Evolutionary conservation across 2,888 invertebrate species (phyloP).

Genomic region (Drosophila tanythrix): DNA sequence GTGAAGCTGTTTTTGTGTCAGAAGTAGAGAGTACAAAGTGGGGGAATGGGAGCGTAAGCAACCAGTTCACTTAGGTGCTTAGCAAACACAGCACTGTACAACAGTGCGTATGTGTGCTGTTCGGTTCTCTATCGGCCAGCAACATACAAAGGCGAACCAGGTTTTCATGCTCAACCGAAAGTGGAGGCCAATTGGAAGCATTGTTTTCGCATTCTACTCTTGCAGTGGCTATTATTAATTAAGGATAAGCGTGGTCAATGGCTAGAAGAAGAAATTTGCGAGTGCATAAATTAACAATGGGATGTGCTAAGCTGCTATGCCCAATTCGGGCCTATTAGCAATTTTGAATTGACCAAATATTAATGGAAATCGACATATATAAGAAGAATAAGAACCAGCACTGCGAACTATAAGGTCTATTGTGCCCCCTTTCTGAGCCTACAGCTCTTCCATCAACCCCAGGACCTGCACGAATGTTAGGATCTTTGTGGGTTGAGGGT

Average conservation of each 20-base stretch:
- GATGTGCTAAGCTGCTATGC: background rate
- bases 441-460: too few relatives aligned
- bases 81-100: slow-evolving; percentile 51
- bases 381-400: too few relatives aligned
- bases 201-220: slow-evolving; percentile 18
- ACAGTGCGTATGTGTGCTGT: slow-evolving; percentile 53
- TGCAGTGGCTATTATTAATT: background rate
- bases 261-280: background rate
- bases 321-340: background rate
- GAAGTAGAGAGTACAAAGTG: slow-evolving; percentile 2
- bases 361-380: background rate
- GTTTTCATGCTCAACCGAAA: slow-evolving; percentile 19
- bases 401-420: too few relatives aligned
- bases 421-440: too few relatives aligned
- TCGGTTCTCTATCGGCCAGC: slow-evolving; percentile 7
- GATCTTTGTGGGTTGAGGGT: too few relatives aligned
- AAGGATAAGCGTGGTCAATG: background rate
- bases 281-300: background rate
- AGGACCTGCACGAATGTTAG: too few relatives aligned
- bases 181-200: slow-evolving; percentile 40
- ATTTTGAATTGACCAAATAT: background rate
- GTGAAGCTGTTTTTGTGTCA: slow-evolving; percentile 46
- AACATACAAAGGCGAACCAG: slow-evolving; percentile 7
- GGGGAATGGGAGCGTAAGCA: background rate
- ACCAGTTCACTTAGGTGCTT: slow-evolving; percentile 34